Conservation (phyloP, 2,888 invertebrate genomes). For the Oegoconia quadripuncta region DNA sequence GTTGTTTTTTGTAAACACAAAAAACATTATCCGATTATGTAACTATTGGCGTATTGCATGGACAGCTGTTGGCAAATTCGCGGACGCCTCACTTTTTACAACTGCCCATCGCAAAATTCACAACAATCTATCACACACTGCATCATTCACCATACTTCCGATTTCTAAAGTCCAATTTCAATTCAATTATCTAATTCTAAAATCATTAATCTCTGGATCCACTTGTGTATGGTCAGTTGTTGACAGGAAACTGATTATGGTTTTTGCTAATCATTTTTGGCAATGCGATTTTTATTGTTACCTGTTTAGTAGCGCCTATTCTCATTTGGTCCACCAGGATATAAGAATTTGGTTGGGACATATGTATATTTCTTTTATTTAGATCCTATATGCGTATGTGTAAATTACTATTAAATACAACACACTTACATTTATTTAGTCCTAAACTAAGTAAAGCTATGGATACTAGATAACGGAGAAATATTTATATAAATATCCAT, state of each 20-base stretch:
- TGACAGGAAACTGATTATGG: constrained; percentile 74
- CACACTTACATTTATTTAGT: too few species aligned
- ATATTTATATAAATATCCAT: too few species aligned
- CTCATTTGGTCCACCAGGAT: background rate
- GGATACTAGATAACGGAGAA: too few species aligned
- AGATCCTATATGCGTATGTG: too few species aligned
- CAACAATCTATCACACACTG: constrained; percentile 66
- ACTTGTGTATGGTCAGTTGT: constrained; percentile 76
- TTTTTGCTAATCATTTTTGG: constrained; percentile 31
- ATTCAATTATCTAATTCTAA: constrained; percentile 70
- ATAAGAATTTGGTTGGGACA: too few species aligned
- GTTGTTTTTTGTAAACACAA: too few species aligned
- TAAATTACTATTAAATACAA: too few species aligned
- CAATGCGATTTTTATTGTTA: background rate
- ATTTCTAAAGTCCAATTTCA: constrained; percentile 68
- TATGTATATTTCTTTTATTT: too few species aligned
- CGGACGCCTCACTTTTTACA: constrained; percentile 53
- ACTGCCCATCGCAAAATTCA: constrained; percentile 31
- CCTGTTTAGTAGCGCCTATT: background rate
- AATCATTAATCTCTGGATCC: constrained; percentile 72
- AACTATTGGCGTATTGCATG: constrained; percentile 35
- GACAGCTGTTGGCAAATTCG: constrained; percentile 68
- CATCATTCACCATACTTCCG: constrained; percentile 71
- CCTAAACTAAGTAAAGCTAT: too few species aligned
- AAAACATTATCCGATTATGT: constrained; percentile 72